Evolutionary conservation across 2,888 invertebrate species (phyloP).

Genomic region (Tachina fera): DNA sequence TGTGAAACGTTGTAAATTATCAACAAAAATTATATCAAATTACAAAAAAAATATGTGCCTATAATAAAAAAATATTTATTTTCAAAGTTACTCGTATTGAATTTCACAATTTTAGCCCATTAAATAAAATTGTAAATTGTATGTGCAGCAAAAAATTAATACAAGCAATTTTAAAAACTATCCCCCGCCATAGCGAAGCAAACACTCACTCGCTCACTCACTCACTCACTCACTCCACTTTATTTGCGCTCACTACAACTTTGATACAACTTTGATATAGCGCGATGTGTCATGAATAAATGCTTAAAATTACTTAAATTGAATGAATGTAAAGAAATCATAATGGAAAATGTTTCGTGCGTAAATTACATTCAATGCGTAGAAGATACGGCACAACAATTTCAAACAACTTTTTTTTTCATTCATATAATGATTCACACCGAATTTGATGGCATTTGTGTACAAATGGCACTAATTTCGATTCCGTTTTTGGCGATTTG

Average conservation of each 20-base stretch:
- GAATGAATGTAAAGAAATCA: slow-evolving; percentile 22
- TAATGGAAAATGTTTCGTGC: slow-evolving; percentile 49
- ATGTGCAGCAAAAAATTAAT: slow-evolving; percentile 18
- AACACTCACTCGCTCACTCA: not conserved
- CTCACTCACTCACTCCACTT: not conserved
- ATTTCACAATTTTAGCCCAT: slow-evolving; percentile 53
- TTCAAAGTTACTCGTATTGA: slow-evolving; percentile 58
- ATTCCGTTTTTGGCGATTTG: slow-evolving; percentile 53
- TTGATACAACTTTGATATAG: slow-evolving; percentile 23
- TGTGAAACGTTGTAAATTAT: slow-evolving; percentile 63
- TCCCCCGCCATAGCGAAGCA: slow-evolving; percentile 11
- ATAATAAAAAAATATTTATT: not conserved
- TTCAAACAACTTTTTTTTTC: slow-evolving; percentile 2
- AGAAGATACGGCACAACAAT: slow-evolving; percentile 17
- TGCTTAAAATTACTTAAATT: not conserved
- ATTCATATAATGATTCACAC: not conserved
- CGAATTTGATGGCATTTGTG: slow-evolving; percentile 19
- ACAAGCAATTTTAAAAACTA: slow-evolving; percentile 29
- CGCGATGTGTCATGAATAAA: slow-evolving; percentile 60
- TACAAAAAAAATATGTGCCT: slow-evolving; percentile 34
- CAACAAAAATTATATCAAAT: slow-evolving; percentile 64
- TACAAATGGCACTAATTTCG: slow-evolving; percentile 53
- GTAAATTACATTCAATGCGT: slow-evolving; percentile 56
- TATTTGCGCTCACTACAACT: not conserved
- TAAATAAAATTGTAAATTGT: slow-evolving; percentile 1